Conservation (phyloP, 2,113 vertebrate species). For the Bubo scandiacus region DNA sequence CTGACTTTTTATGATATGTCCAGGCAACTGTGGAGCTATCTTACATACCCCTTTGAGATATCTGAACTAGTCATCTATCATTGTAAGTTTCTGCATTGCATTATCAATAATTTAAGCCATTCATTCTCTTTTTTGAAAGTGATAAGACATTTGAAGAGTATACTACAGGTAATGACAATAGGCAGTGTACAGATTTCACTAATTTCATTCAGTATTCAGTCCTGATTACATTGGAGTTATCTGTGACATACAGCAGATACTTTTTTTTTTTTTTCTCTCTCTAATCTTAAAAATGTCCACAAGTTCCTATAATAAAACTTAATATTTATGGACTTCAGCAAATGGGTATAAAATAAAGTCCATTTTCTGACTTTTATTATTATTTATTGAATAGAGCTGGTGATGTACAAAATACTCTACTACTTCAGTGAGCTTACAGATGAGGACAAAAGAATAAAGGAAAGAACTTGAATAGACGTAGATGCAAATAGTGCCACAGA, state of each 20-base stretch:
- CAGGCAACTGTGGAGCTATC: background rate
- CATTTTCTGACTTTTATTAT: background rate
- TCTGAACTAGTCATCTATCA: background rate
- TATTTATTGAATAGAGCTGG: background rate
- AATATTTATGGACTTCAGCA: background rate
- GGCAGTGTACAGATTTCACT: background rate
- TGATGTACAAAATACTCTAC: background rate
- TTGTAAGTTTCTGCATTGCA: background rate
- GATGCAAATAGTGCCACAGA: background rate
- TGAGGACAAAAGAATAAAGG: background rate
- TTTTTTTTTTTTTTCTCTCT: background rate
- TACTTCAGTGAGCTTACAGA: background rate
- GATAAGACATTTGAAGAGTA: background rate
- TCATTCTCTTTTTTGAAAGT: background rate
- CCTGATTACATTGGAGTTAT: background rate
- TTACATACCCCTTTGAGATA: background rate
- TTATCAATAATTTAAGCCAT: background rate
- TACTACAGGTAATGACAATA: background rate
- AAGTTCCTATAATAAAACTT: background rate
- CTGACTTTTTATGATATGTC: background rate
- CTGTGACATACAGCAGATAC: background rate
- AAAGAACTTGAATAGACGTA: background rate
- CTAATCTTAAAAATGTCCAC: background rate
- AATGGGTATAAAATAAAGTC: background rate
- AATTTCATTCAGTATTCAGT: background rate